phyloP scores from a whole-genome alignment of 2,797 vertebrate species.

The Fistularia tabacaria region DNA sequence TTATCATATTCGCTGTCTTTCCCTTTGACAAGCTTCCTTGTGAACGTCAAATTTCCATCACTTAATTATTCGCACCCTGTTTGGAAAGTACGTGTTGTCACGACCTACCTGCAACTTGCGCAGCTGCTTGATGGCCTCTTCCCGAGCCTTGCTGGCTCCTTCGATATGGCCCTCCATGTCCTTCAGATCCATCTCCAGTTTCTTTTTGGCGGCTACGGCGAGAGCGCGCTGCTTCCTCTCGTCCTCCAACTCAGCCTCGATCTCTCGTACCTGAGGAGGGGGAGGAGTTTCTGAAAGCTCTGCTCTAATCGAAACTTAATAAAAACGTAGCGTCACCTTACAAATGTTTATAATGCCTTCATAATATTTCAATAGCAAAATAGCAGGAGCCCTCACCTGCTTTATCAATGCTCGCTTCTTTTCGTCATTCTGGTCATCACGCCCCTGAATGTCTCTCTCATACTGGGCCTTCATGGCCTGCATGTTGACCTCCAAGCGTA shows the following conservation, averaged over 20 bases:
- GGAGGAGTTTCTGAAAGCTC: background rate
- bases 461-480: conserved; percentile 96
- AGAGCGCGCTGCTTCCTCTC: conserved; percentile 93
- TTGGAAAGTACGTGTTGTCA: background rate
- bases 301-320: too few species aligned
- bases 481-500: conserved; percentile 97
- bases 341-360: too few species aligned
- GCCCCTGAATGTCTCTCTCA: conserved; percentile 89
- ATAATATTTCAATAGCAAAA: too few species aligned
- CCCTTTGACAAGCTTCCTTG: too few species aligned
- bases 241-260: conserved; percentile 94
- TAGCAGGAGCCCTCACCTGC: conserved; percentile 76
- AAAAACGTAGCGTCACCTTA: background rate
- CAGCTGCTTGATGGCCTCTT: conserved; percentile 96
- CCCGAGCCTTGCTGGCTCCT: conserved; percentile 93
- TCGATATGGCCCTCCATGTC: conserved; percentile 93
- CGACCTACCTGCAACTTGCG: conserved; percentile 88
- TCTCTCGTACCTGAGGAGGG: conserved; percentile 85
- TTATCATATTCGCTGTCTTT: too few species aligned
- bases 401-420: conserved; percentile 91
- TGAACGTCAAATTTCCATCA: too few species aligned
- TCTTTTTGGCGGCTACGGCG: conserved; percentile 93
- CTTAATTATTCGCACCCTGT: too few species aligned
- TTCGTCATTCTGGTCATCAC: conserved; percentile 95
- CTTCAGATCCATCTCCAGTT: conserved; percentile 95